Base-by-base conservation (phyloP, 2,888 invertebrate genomes). In the Chrysolina haemoptera region DNA sequence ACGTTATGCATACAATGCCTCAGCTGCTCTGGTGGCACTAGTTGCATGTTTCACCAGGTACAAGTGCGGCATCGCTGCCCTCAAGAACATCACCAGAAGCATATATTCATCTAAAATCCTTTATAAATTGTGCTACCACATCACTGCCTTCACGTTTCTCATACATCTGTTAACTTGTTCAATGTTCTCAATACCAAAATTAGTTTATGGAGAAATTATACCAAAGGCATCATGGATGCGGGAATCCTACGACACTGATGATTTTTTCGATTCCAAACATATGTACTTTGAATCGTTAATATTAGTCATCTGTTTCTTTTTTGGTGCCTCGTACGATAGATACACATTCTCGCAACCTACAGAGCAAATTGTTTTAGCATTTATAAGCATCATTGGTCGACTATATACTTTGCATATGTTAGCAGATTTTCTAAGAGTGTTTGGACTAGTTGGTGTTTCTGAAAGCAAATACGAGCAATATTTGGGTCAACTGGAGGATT, bases 391-490 rank as follows among this genome's bases (percentile, higher is more conserved):
- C n/a, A 62, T 75, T n/a, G 86, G 86, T 8, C 68, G 82, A 62
- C 79, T 82, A 22, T 84, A 78, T 67, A 81, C 83, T 1, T 79
- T 83, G 20, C 79, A 82, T 46, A 71, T 85, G 8, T 68, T 81
- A 20, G 82, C 83, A 1, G 77, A 74, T 35, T 50, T 82, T 20
- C 68, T 88, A 81, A 35, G 83, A 80, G 27, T 27, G 27, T 27
- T 27, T 8, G 82, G 82, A 8, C 72, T 82, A 1, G 79, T 83
- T 9, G 84, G 84, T 1, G 85, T 86, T 14, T 85, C 88, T 0
- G 85, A 88, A 74, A 82, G 85, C 12, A 88, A 88, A 74, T 88
- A 88, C 80, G 86, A 88, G 69, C 89, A 89, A 71, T 86, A 90
- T 40, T 88, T 90, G 80, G 87, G 88, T 68, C 89, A 90, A 82